Base-by-base conservation (phyloP, 37 sponge, comb jelly and placozoan species). In the Corticium candelabrum region DNA sequence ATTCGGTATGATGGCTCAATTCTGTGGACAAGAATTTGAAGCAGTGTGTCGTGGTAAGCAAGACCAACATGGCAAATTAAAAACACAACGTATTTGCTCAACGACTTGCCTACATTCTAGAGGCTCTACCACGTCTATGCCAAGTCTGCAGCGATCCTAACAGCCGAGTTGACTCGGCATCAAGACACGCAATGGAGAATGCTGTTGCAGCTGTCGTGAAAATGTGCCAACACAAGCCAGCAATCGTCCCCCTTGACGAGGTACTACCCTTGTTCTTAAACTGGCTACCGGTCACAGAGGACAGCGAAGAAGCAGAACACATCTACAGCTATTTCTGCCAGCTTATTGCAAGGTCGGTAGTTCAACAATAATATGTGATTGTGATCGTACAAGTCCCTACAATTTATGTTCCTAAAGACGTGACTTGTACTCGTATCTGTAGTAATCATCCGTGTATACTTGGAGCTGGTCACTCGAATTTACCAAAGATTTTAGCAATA, bases 141-240 rank as follows among this genome's bases (percentile, higher is more conserved):
- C 27, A 82, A 29, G 81, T 84, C 40, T 89, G 95, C 67, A 80
- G 80, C 21, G 79, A 81, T 3, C 75, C 83, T 1, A 50, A 80
- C 37, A 81, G 91, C 32, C 56, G 81, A 30, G 78, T 62, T 21
- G 91, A 92, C 40, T 29, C 82, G 0, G 77, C 74, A 2, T 77
- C 80, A 38, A 81, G 82, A 68, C 79, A 84, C 78, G 99, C 99
- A 37, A 94, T 86, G 7, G 99, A 99, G 41, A 99, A 99, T 67
- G 93, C 93, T 41, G 92, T 99, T 35, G 89, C 99, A 34, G 99
- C 99, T 2, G 86, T 99, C 27, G 82, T 92, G n/a, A 99, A 99
- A 82, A 92, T 99, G 11, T 99, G 96, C 85, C 86, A 86, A 36
- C 39, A 90, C 68, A 32, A 92, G n/a, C 84, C 88, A 35, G 75